These are phyloP conservation scores for Acrocyrtus sp. DNA, from an alignment of 2,888 invertebrate species.

Conservation along the genomic window DNA sequence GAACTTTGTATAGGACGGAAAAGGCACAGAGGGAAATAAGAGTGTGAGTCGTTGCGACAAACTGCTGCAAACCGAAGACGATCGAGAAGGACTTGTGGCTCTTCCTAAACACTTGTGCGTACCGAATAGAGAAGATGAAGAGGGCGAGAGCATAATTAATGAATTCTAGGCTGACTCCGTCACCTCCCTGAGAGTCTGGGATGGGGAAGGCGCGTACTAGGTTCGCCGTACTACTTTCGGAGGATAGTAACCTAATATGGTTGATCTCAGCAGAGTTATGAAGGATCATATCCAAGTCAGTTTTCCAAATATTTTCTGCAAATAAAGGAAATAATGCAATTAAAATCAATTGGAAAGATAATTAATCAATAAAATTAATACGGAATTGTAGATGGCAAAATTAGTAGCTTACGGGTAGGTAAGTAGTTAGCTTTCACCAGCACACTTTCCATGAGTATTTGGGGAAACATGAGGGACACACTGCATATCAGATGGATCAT, in stretches of 20 bases:
- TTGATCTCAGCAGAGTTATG: constrained; percentile 65
- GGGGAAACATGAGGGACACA: constrained; percentile 84
- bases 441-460: constrained; percentile 83
- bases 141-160: constrained; percentile 83
- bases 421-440: constrained; percentile 83
- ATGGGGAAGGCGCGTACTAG: constrained; percentile 38
- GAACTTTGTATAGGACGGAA: constrained; percentile 81
- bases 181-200: constrained; percentile 60
- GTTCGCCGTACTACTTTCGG: constrained; percentile 29
- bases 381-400: constrained; percentile 42
- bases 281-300: constrained; percentile 84
- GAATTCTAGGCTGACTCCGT: constrained; percentile 81
- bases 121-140: constrained; percentile 81
- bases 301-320: constrained; percentile 82
- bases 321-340: constrained; percentile 25
- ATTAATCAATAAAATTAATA: background rate
- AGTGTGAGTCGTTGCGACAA: constrained; percentile 79
- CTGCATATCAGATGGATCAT: constrained; percentile 85
- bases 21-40: constrained; percentile 81
- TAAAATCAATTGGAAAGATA: background rate
- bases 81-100: constrained; percentile 84
- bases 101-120: constrained; percentile 89
- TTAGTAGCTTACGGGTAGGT: constrained; percentile 80
- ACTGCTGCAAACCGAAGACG: constrained; percentile 82
- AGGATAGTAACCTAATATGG: constrained; percentile 51